phyloP scores from a whole-genome alignment of 2,888 invertebrate genomes.

The Meghimatium bilineatum region DNA sequence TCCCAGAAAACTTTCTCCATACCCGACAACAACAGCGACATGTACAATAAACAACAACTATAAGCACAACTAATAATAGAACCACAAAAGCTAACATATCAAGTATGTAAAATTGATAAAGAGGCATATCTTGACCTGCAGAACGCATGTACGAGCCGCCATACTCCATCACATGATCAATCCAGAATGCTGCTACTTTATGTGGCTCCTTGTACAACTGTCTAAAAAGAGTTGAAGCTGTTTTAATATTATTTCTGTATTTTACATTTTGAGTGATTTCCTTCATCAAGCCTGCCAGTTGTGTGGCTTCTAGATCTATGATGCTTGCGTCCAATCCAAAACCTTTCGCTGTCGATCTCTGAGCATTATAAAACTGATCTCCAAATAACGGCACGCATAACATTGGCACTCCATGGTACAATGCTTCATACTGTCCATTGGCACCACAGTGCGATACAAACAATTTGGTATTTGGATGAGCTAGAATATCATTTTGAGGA shows the following conservation, averaged over 20 bases:
- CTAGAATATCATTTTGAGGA: constrained; percentile 62
- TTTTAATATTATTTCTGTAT: constrained; percentile 49
- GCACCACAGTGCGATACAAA: constrained; percentile 66
- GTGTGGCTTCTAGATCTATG: not conserved
- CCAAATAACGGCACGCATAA: constrained; percentile 55
- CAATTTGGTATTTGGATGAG: constrained; percentile 56
- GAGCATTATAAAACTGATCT: constrained; percentile 56
- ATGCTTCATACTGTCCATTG: constrained; percentile 60
- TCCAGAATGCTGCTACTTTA: constrained; percentile 58
- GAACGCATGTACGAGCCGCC: constrained; percentile 60
- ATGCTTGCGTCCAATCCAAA: constrained; percentile 28
- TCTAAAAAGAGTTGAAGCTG: constrained; percentile 54
- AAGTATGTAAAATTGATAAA: constrained; percentile 60
- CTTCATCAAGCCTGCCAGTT: constrained; percentile 15
- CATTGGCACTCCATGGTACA: constrained; percentile 63
- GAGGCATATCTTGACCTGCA: constrained; percentile 49
- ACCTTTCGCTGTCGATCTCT: constrained; percentile 39
- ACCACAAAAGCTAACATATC: constrained; percentile 55
- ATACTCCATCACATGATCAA: constrained; percentile 62
- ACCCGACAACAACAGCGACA: constrained; percentile 1
- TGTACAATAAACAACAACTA: not conserved
- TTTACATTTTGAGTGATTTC: constrained; percentile 41
- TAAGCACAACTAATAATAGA: not conserved
- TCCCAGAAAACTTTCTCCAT: not conserved
- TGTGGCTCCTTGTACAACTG: constrained; percentile 51